Evolutionary conservation across 2,113 vertebrate species (phyloP).

Genomic region (Hypanus sabinus): DNA sequence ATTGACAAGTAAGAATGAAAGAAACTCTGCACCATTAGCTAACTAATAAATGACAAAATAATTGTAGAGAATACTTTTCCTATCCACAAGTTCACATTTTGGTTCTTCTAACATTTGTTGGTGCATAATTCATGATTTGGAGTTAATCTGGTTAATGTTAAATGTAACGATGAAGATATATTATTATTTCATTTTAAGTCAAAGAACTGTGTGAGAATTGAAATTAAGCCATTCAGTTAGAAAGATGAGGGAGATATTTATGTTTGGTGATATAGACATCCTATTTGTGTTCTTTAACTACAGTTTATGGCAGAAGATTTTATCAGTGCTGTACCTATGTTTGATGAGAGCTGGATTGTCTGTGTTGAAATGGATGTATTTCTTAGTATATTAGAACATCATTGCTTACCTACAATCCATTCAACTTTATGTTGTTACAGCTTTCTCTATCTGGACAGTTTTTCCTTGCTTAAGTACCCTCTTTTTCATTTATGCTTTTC

Average conservation of each 20-base stretch:
- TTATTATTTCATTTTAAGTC: not conserved
- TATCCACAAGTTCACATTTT: not conserved
- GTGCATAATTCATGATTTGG: not conserved
- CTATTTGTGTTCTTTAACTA: not conserved
- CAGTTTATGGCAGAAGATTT: not conserved
- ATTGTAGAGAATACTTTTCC: not conserved
- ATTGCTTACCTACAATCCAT: too few relatives aligned
- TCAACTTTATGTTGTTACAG: too few relatives aligned
- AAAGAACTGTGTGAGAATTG: not conserved
- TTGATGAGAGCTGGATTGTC: not conserved
- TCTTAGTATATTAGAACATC: not conserved
- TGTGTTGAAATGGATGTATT: not conserved
- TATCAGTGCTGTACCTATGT: not conserved
- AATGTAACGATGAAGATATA: not conserved
- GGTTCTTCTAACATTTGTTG: not conserved
- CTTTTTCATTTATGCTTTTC: too few relatives aligned
- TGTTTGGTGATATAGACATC: not conserved
- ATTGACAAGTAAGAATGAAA: not conserved
- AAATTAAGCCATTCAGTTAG: not conserved
- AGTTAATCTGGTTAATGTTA: not conserved
- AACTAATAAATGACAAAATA: too few relatives aligned
- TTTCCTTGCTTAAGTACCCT: too few relatives aligned
- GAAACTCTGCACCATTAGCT: not conserved
- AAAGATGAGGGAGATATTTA: not conserved
- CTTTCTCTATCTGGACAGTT: too few relatives aligned